Percentiles rank a stretch among this genome's conserved stretches.
phyloP scores from a whole-genome alignment of 2,797 vertebrate genomes.

The Fistularia tabacaria region DNA sequence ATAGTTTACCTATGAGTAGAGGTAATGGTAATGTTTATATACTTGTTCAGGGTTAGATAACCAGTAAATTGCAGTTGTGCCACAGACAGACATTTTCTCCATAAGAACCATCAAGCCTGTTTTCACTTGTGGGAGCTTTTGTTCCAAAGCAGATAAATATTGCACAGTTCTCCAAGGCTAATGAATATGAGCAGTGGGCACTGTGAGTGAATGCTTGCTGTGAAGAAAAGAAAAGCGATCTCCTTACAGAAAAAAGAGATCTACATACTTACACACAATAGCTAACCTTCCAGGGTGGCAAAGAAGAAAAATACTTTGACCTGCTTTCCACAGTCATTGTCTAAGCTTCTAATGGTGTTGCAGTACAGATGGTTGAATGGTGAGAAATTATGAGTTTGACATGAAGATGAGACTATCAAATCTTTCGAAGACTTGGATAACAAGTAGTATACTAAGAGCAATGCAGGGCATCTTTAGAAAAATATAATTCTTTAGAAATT shows the following conservation, averaged over 20 bases:
- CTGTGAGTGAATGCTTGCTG: conserved; percentile 25
- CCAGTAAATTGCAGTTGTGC: conserved; percentile 5
- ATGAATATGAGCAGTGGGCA: conserved; percentile 24
- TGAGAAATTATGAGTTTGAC: no score
- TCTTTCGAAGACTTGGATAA: no score
- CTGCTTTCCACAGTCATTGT: no score
- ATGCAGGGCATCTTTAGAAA: no score
- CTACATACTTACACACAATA: conserved; percentile 45
- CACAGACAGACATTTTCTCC: conserved; percentile 3
- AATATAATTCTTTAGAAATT: no score
- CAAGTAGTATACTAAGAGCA: no score
- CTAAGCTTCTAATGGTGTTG: no score
- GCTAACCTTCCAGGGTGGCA: conserved; percentile 22
- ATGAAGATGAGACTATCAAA: no score
- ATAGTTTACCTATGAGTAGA: conserved; percentile 16
- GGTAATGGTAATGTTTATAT: conserved; percentile 23
- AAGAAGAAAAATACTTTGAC: no score
- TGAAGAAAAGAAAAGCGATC: conserved; percentile 11
- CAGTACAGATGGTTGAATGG: no score
- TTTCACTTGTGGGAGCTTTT: neutral
- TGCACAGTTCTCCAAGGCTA: conserved; percentile 14
- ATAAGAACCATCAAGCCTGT: no score
- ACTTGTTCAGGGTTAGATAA: conserved; percentile 14
- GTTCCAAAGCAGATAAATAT: conserved; percentile 22
- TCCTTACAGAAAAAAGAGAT: conserved; percentile 24